Percentiles rank a stretch among this genome's conserved stretches.
phyloP scores from a whole-genome alignment of 2,113 vertebrate species.

The Sigmodon hispidus region DNA sequence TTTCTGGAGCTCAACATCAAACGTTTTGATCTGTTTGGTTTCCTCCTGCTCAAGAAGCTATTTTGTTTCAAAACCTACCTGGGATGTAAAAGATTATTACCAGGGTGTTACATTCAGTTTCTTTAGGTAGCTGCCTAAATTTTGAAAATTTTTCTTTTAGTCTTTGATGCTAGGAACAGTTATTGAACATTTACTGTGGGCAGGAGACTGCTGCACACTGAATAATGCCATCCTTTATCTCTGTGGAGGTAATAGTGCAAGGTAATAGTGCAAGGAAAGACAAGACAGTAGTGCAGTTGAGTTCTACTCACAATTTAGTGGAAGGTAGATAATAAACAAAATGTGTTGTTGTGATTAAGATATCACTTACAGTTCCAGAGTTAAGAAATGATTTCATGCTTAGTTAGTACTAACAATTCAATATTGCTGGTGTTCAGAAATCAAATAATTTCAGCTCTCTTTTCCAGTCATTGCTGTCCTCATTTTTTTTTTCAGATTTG shows the following conservation, averaged over 20 bases:
- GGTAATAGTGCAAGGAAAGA: neutral
- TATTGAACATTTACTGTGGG: constrained; percentile 42
- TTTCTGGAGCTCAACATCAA: neutral
- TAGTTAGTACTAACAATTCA: neutral
- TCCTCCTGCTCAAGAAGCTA: constrained; percentile 2
- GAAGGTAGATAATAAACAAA: neutral
- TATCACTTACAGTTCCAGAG: neutral
- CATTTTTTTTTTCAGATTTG: constrained; percentile 14
- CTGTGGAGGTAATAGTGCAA: neutral
- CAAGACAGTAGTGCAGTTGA: neutral
- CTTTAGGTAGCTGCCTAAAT: constrained; percentile 49
- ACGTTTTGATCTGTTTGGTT: constrained; percentile 23
- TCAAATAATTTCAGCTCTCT: neutral
- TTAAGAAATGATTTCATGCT: neutral
- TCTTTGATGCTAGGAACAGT: constrained; percentile 63
- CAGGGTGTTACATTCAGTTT: constrained; percentile 49
- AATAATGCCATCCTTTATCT: neutral
- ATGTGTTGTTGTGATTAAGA: neutral
- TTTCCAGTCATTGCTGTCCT: neutral
- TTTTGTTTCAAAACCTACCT: constrained; percentile 55
- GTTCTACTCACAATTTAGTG: neutral
- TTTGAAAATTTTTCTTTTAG: constrained; percentile 47
- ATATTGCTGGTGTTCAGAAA: neutral
- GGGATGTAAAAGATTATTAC: constrained; percentile 55
- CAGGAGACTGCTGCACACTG: neutral